Base-by-base conservation (phyloP, 1,140 invertebrate species). In the Wasmannia auropunctata region DNA sequence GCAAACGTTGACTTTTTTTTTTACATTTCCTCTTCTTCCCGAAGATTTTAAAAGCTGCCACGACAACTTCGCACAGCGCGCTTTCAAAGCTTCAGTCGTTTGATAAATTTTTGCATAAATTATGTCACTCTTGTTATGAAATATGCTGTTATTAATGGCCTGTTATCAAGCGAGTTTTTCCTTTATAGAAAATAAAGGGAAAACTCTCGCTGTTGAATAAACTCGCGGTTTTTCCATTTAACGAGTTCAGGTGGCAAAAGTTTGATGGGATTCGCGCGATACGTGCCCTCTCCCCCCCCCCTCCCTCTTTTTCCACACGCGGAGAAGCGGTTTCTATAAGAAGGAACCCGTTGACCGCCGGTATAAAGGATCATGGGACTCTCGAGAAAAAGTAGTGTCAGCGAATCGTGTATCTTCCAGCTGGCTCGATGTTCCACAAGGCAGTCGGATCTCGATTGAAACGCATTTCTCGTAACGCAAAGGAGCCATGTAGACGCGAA, bases 311-410 rank as follows among this genome's bases (percentile, higher is more conserved):
- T 69, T 37, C 22, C 8, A 51, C 22, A 46, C 3, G 8, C 14
- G 43, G 28, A 79, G 46, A 74, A 72, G 79, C 28, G 11, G 28
- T 69, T 16, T 58, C n/a, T 74, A 37, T 28, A 22, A 56, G 28
- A 76, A 58, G 43, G n/a, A 79, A 85, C 16, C 25, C 46, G 62
- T 81, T 81, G 74, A 76, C 60, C 54, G 70, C 43, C n/a, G n/a
- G n/a, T n/a, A 19, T 63, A 62, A 81, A 81, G 25, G 49, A 81
- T 7, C 51, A 58, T 72, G 79, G 54, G 51, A 81, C 51, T 37
- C 67, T 46, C 67, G 63, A 83, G 79, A 74, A 83, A 51, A 83
- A 83, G 40, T 58, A 54, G 40, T 74, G 79, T 83, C 79, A 74
- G 79, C 79, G 67, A 83, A 83, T 72, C 79, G 79, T 60, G 51